phyloP scores from a whole-genome alignment of 2,797 vertebrate genomes.

The Fratercula arctica region DNA sequence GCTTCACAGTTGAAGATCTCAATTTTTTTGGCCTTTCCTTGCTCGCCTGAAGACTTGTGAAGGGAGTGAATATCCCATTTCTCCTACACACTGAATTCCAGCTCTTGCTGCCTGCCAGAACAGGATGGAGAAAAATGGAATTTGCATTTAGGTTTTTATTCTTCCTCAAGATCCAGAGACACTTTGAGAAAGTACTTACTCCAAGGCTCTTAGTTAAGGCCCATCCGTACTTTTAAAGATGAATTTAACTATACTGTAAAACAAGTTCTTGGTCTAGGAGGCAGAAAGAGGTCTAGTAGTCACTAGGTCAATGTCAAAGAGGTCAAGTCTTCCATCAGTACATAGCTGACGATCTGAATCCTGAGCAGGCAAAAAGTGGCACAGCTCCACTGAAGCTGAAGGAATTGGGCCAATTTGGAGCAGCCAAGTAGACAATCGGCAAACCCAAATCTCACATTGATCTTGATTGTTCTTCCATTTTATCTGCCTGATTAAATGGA shows the following conservation, averaged over 20 bases:
- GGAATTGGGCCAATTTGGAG: accelerated
- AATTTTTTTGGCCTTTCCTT: neutral
- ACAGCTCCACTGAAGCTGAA: neutral
- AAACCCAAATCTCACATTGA: neutral
- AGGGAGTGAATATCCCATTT: neutral
- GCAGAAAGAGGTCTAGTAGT: neutral
- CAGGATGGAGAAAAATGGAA: neutral
- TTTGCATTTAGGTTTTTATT: neutral
- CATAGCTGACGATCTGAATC: neutral
- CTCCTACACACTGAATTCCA: neutral
- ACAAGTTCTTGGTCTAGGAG: neutral
- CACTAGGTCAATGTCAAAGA: neutral
- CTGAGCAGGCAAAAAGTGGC: neutral
- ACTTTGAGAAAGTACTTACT: neutral
- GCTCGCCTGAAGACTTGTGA: neutral
- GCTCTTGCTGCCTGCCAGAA: neutral
- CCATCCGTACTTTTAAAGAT: neutral
- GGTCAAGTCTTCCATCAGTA: neutral
- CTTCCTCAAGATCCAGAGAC: neutral
- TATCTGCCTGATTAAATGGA: neutral
- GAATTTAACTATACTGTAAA: neutral
- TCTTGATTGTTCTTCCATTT: neutral
- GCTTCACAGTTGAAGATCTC: neutral
- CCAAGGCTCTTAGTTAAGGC: neutral
- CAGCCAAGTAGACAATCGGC: neutral